Evolutionary conservation across 53 echinoderm and acorn worm genomes (phyloP), one percentile per base, ranked within the genome.

Genomic region (Echinometra lucunter): DNA sequence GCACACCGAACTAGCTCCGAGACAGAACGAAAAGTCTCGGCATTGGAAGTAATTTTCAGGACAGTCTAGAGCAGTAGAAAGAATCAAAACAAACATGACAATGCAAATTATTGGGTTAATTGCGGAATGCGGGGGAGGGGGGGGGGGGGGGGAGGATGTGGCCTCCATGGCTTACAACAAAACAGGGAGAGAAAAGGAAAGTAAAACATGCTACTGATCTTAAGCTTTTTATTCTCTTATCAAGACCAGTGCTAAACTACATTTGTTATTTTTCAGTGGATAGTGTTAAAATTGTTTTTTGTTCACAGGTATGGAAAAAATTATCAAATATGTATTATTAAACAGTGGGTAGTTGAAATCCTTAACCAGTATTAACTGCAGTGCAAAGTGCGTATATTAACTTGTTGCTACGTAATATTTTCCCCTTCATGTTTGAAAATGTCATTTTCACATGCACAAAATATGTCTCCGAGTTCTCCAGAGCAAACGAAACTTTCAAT

Each of bases 31-130:
- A 18, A 94, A 58, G 74, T 94, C 88, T 25, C 57, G 55, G 57
- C 96, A 96, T 40, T 91, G 63, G 53, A 60, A 91, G 63, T 72
- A 92, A 45, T 96, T 94, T 57, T 91, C 94, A 0, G 92, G 87
- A 58, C 96, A 96, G 58, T 72, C 96, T 96, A 35, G 58, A 66
- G 9, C 56, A 56, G 34, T 53, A 88, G 32, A 74, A 70, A 72
- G 42, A 47, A 32, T 88, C 57, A 23, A 57, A 40, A 58, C 8
- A 2, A 21, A 82, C 18, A 9, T 1, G 78, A 2, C 40, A 18
- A 44, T 45, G 83, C 2, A 47, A 42, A 83, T 47, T 25, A 53
- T 53, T n/a, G n/a, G n/a, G n/a, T n/a, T n/a, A n/a, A n/a, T n/a
- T n/a, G 18, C 13, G 27, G 8, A 1, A 83, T 83, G 11, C 40